Base-by-base conservation (phyloP, 2,797 vertebrate genomes). In the Peromyscus nudipes region DNA sequence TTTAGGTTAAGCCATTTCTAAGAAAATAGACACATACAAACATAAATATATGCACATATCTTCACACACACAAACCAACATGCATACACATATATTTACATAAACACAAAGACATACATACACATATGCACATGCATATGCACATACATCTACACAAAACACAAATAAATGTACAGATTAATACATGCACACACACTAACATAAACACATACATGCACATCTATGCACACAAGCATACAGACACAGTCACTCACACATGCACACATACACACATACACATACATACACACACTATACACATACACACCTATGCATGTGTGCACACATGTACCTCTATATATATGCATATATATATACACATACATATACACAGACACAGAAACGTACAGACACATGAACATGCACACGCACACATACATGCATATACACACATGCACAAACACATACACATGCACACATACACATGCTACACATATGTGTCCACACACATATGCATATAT, bases 1-100 rank as follows among this genome's bases (percentile, higher is more conserved):
- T 69, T 71, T 43, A n/a, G 86, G 80, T 92, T 92, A 92, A 96
- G 29, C 3, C 65, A 46, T 76, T 95, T 95, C 64, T 46, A 62
- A 92, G 43, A 6, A 40, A 90, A 29, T 55, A 62, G 17, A 71
- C 25, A 73, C 14, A 55, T 27, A 62, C 10, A n/a, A 1, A 83
- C 27, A 75, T 37, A 37, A 6, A 62, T 21, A 11, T 73, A 52
- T 27, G 16, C 88, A 79, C 43, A 19, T 31, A 55, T 80, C 31
- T n/a, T 85, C 34, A n/a, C 77, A 62, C 34, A 43, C 65, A 27
- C 77, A 65, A n/a, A 11, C 71, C 55, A 49, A 76, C 37, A 89
- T 64, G 19, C 31, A n/a, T 21, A 69, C 12, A 81, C 37, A 83
- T 43, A 69, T 17, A 76, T 4, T n/a, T 40, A 71, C 13, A 71